Conservation (phyloP, 23 tunicate species). For the Halocynthia aurantium region DNA sequence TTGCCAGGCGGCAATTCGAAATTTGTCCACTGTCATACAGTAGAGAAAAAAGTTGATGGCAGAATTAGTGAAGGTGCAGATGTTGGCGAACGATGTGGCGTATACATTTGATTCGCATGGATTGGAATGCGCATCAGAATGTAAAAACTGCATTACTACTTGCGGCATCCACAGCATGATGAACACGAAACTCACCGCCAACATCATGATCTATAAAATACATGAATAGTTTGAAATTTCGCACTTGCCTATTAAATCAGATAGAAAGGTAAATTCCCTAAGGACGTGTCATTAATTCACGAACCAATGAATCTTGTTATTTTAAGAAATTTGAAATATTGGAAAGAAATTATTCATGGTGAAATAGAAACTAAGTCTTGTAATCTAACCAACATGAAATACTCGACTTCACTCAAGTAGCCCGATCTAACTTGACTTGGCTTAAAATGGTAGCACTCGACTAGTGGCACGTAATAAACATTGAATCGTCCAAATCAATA, state of each 20-base stretch:
- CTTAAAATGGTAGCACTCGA: too few relatives aligned
- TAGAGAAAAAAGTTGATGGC: constrained; percentile 73
- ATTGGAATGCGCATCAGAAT: constrained; percentile 70
- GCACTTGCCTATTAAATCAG: too few relatives aligned
- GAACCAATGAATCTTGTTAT: neutral
- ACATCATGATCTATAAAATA: constrained; percentile 67
- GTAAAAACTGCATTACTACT: constrained; percentile 30
- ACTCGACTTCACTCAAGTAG: too few relatives aligned
- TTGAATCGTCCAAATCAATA: too few relatives aligned
- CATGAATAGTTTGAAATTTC: neutral
- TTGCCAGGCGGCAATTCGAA: constrained; percentile 38
- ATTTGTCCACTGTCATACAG: constrained; percentile 63
- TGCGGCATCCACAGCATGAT: constrained; percentile 73
- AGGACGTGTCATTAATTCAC: neutral
- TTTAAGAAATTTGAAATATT: constrained; percentile 1
- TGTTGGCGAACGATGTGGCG: constrained; percentile 37
- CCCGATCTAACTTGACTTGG: too few relatives aligned
- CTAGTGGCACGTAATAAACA: too few relatives aligned
- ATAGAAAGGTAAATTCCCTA: neutral
- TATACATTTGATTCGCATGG: constrained; percentile 23
- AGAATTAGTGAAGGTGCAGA: constrained; percentile 56
- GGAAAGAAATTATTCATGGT: neutral
- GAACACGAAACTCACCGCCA: constrained; percentile 45
- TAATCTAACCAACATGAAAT: too few relatives aligned
- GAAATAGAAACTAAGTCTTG: too few relatives aligned